These are phyloP conservation scores for Serrognathus titanus DNA, from an alignment of 2,888 invertebrate genomes.

Conservation along the genomic window DNA sequence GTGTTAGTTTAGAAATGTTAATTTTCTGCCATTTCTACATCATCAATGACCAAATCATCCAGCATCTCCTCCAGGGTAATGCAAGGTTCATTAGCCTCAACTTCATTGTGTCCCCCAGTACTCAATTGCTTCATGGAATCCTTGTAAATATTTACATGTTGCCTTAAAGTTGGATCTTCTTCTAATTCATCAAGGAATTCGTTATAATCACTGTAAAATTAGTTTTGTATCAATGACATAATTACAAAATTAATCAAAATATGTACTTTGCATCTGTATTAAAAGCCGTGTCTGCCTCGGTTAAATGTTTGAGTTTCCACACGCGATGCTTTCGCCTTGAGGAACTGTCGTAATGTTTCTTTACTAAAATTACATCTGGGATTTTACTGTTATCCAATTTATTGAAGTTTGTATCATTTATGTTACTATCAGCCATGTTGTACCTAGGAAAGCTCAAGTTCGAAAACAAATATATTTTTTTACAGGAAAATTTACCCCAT, in stretches of 20 bases:
- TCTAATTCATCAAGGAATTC: conserved; percentile 97
- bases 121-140: conserved; percentile 54
- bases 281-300: conserved; percentile 57
- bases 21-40: conserved; percentile 69
- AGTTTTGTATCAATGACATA: neutral
- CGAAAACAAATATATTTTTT: neutral
- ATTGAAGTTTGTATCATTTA: conserved; percentile 87
- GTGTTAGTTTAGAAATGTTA: neutral
- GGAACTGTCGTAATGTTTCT: conserved; percentile 79
- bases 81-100: conserved; percentile 65
- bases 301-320: conserved; percentile 92
- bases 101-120: conserved; percentile 56
- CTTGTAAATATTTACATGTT: conserved; percentile 91
- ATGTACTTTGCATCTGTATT: conserved; percentile 62
- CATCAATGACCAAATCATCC: conserved; percentile 80
- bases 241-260: conserved; percentile 2
- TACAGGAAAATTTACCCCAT: conserved; percentile 65
- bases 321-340: conserved; percentile 69
- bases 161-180: conserved; percentile 85
- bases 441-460: conserved; percentile 58
- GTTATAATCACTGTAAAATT: conserved; percentile 72
- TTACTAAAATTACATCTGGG: conserved; percentile 93
- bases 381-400: conserved; percentile 65
- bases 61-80: conserved; percentile 91
- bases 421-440: conserved; percentile 84